Base-by-base conservation (phyloP, 2,797 vertebrate species). In the Rhinichthys osculus region DNA sequence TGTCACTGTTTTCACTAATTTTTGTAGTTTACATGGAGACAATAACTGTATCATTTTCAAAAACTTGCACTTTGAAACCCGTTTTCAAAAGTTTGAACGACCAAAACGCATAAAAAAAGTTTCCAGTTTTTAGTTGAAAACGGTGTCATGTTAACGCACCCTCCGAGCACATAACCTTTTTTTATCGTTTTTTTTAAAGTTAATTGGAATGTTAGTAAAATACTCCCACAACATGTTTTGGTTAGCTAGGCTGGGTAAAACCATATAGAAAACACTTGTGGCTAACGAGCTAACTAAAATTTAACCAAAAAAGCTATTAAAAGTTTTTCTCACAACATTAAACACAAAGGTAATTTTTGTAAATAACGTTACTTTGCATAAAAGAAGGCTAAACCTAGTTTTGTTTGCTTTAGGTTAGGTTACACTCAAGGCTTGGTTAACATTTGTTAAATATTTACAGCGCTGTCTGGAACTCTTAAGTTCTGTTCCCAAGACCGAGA, bases 401-500 rank as follows among this genome's bases (percentile, higher is more conserved):
- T 50, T 54, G 33, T 35, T 54, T 50, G 57, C 57, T 66, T 52
- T n/a, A 33, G 17, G 47, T 84, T 77, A 38, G 13, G 5, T 83
- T 57, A 30, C 1, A 52, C 35, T 64, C 40, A 67, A 76, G n/a
- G 35, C 6, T 10, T 30, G 64, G 73, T 84, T 76, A 57, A 50
- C 4, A 21, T 50, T 66, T 19, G 74, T 78, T 69, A 78, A 78
- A 78, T 84, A 59, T 78, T 84, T 44, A 70, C 83, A 54, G 38
- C 1, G 13, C 47, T 54, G 62, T 84, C 73, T 78, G 83, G 23
- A 30, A 50, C 73, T 57, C 70, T 38, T 52, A 54, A 33, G 27
- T 42, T 47, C 44, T 38, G 4, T n/a, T 50, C 33, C 13, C 35
- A 76, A 67, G 23, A 42, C 27, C 8, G n/a, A 76, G 42, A 73